Base-by-base conservation (phyloP, 2,888 invertebrate species). In the Ryuthela nishihirai region DNA sequence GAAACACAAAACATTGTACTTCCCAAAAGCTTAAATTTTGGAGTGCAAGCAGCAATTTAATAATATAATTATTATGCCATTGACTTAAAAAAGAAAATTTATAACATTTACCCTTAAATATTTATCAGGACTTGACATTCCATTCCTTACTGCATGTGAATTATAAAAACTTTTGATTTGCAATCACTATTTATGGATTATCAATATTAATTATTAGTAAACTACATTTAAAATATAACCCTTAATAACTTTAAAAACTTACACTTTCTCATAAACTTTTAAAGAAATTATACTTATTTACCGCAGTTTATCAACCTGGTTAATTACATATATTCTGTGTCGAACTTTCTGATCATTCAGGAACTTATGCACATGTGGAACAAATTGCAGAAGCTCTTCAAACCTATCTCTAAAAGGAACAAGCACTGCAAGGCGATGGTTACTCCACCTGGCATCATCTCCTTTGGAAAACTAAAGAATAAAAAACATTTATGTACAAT, bases 391-490 rank as follows among this genome's bases (percentile, higher is more conserved):
- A n/a, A 99, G 79, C 75, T 99, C 98, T 69, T 97, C 93, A 73
- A 95, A 93, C 61, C 99, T 81, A 74, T 99, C 93, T 67, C 98
- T 80, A 76, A 89, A 98, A 46, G 99, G 99, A 48, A 99, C 91
- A 62, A 99, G 76, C 54, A 99, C 79, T 41, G 94, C 94, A 69
- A 99, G 76, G 7, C 43, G 52, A 12, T 63, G 60, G 12, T 21
- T 9, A 17, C 47, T 35, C 54, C 54, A 50, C 15, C 25, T 29
- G 17, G 38, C 12, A 18, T 36, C 49, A 25, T 18, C 35, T 18
- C 20, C 23, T 34, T 34, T n/a, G n/a, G n/a, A 17, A 34, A 15
- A 9, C 34, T 34, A 15, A 34, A 34, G 7, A 29, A 29, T 9
- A 29, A 29, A 29, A 29, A 12, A 12, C 7, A 29, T 29, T 29